Evolutionary conservation across 2,113 vertebrate species (phyloP).

Genomic region (Rattus rattus): DNA sequence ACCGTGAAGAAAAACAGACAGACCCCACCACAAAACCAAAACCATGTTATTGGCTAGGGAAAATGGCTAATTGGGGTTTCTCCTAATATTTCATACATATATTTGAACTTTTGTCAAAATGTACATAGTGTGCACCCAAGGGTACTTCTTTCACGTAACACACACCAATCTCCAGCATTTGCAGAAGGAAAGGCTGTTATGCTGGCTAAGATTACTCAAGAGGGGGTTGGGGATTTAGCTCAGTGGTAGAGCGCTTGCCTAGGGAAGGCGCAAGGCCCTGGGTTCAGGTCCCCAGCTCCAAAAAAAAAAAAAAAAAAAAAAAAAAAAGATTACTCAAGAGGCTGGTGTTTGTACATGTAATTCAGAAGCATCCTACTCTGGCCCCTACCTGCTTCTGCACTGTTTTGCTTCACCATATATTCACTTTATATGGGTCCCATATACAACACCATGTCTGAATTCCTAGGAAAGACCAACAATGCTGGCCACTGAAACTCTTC

Average conservation of each 20-base stretch:
- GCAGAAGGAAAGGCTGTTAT: background rate
- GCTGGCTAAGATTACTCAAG: background rate
- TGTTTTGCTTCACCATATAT: background rate
- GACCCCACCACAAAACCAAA: background rate
- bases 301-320: too few relatives aligned
- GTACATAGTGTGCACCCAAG: background rate
- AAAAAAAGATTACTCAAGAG: background rate
- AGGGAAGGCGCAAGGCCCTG: too few relatives aligned
- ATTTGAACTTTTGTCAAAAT: background rate
- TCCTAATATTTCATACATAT: background rate
- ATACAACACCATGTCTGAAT: background rate
- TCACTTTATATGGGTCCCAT: accelerated
- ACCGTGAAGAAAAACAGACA: background rate
- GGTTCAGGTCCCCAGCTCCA: too few relatives aligned
- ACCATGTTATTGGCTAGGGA: background rate
- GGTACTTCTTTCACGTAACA: background rate
- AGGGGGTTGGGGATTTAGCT: too few relatives aligned
- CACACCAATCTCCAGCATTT: background rate
- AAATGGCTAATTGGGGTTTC: background rate
- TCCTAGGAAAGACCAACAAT: background rate
- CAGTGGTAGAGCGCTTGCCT: too few relatives aligned
- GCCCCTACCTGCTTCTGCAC: background rate
- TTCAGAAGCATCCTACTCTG: background rate
- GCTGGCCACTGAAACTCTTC: background rate
- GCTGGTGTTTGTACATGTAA: conserved; percentile 4